A percentile compares a stretch with the other conserved stretches of the same genome.
These are phyloP conservation scores for Chascanopsetta lugubris DNA, from an alignment of 2,113 vertebrate genomes.

Conservation along the genomic window DNA sequence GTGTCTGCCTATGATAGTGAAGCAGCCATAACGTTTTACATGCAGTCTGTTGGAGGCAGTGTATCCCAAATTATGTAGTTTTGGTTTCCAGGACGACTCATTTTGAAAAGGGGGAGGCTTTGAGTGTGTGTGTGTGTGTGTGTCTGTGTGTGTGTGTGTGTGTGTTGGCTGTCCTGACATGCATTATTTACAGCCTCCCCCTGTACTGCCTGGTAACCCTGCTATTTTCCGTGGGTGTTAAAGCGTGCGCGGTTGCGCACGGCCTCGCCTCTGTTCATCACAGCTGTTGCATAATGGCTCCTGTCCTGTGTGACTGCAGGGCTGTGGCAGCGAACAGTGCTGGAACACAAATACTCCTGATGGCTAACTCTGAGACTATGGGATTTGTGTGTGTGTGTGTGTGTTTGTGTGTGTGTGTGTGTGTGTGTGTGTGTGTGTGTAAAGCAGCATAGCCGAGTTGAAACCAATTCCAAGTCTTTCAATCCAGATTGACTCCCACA, in stretches of 20 bases:
- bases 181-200: slow-evolving; percentile 67
- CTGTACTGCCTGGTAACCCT: slow-evolving; percentile 51
- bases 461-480: too few relatives aligned
- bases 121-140: slow-evolving; percentile 1
- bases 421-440: neutral
- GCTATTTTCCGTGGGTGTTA: slow-evolving; percentile 68
- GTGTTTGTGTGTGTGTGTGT: slow-evolving; percentile 4
- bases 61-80: slow-evolving; percentile 52
- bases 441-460: too few relatives aligned
- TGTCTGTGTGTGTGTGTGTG: slow-evolving; percentile 1
- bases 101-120: slow-evolving; percentile 29
- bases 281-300: slow-evolving; percentile 58
- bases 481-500: too few relatives aligned
- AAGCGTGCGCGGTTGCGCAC: slow-evolving; percentile 44
- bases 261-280: slow-evolving; percentile 52
- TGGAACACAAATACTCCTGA: slow-evolving; percentile 40
- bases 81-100: slow-evolving; percentile 58
- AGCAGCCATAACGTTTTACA: slow-evolving; percentile 15
- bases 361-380: slow-evolving; percentile 12
- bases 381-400: neutral
- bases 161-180: slow-evolving; percentile 34
- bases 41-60: slow-evolving; percentile 18
- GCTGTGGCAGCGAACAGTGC: slow-evolving; percentile 32
- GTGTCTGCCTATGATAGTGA: slow-evolving; percentile 4
- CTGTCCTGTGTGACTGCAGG: slow-evolving; percentile 43